Base-by-base conservation (phyloP, 2,113 vertebrate species). In the Scolopax mira region DNA sequence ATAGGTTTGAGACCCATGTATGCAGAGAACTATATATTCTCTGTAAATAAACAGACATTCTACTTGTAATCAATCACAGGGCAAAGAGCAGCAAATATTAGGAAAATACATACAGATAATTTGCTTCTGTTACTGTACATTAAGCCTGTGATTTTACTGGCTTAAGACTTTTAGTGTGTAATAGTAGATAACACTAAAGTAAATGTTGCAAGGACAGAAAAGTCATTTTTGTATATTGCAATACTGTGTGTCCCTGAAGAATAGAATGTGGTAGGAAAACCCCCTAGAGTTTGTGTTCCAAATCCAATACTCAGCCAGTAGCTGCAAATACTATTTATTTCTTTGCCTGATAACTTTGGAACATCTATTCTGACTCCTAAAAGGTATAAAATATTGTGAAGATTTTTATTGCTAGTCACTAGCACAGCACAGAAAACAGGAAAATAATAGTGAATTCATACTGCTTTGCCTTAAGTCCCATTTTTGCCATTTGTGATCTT, bases 61-160 rank as follows among this genome's bases (percentile, higher is more conserved):
- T 61, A 7, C 18, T 61, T 57, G 41, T 44, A 72, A 75, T 91
- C 85, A 85, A 66, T 91, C 74, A 61, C 22, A 61, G 67, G 58
- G 23, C 74, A 64, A 88, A 65, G 33, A 93, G 30, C 81, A 93
- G 79, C 75, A 83, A 91, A 71, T 74, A 80, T 58, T 70, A 83
- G 51, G 30, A 46, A 18, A 37, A 85, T 1, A 44, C 16, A 69
- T 37, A 51, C 30, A 39, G 30, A 54, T 89, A 6, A 82, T 91
- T 94, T 88, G 31, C 70, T 79, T 77, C 62, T 42, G 69, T 84
- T 92, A 71, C 61, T 89, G 48, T 77, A 4, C 61, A 35, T 87
- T 87, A 94, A 78, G 27, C 48, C 65, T 72, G 8, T 85, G 70
- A 51, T 95, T 93, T 90, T 94, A 82, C 52, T 79, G 78, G 52